Base-by-base conservation (phyloP, 1,140 invertebrate genomes). In the Leptoteleia sp. region DNA sequence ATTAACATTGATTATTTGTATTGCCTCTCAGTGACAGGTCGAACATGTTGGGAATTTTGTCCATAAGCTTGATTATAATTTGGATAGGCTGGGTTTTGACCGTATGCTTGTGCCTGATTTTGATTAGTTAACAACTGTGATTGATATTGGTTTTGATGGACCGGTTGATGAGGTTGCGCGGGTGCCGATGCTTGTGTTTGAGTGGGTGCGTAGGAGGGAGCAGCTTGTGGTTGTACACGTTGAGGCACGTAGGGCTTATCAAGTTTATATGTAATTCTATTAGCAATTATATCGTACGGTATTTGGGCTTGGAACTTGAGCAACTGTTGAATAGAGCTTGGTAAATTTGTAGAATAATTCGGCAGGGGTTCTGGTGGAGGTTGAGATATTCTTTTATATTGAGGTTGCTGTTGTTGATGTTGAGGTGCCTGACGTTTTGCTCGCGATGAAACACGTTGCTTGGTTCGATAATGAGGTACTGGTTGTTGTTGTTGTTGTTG, bases 221-320 rank as follows among this genome's bases (percentile, higher is more conserved):
- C 43, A 4, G 59, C 0, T 35, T 70, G 71, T 1, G 52, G 29
- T 15, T 84, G 70, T 0, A 83, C 81, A 0, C 79, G 82, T 15
- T 89, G 84, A 5, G 88, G 88, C 1, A 89, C 76, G 45, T 89
- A 89, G 0, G 86, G 85, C 17, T 88, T 88, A 0, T 87, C 88
- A 0, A 67, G 75, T 15, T 78, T 81, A 40, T 82, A 84, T 1
- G 19, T 50, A 4, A 90, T 84, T 25, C 81, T 82, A 37, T 90
- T 90, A 0, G 89, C 88, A 3, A 89, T 84, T 0, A 89, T 87
- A 13, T 89, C 84, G 37, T 89, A 88, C 0, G 89, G 89, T 9
- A 85, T 85, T 43, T 86, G 83, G 0, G 88, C 80, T 29, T 90
- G 89, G 22, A 65, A 89, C 6, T 82, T 82, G 6, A 90, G 29